Percentiles rank a stretch among this genome's conserved stretches.
These are phyloP conservation scores for Mus minutoides DNA, from an alignment of 2,797 vertebrate species.

Conservation along the genomic window DNA sequence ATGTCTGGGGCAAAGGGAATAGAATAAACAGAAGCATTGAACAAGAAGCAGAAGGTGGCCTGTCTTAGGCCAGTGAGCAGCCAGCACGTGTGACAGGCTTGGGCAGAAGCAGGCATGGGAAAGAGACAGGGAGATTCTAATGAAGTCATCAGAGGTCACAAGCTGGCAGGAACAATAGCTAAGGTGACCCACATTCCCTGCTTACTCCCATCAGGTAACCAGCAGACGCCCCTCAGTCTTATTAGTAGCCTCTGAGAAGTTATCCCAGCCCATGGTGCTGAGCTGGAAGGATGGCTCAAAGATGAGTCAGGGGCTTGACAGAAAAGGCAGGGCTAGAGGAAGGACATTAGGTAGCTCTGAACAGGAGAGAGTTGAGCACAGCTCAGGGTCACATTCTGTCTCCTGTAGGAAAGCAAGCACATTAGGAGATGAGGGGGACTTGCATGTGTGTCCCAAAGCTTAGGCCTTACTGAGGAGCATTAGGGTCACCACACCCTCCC, in stretches of 20 bases:
- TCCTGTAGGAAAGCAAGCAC: background rate
- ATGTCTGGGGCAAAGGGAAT: constrained; percentile 25
- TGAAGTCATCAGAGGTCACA: background rate
- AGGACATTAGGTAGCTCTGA: background rate
- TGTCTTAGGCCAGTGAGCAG: background rate
- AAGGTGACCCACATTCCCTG: background rate
- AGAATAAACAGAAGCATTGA: background rate
- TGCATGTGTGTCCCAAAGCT: rapidly evolving
- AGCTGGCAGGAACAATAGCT: background rate
- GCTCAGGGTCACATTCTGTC: background rate
- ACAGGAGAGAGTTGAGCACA: background rate
- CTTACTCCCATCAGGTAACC: background rate
- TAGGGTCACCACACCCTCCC: too few relatives aligned
- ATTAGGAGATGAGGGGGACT: background rate
- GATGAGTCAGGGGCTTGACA: background rate
- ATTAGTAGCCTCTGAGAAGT: background rate
- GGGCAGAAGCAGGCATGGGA: background rate
- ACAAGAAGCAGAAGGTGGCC: background rate
- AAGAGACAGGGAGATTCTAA: background rate
- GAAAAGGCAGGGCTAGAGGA: background rate
- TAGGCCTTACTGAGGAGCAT: background rate
- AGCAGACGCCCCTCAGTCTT: background rate
- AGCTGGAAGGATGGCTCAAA: background rate
- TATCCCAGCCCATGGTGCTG: background rate
- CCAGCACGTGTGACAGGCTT: background rate